These are phyloP conservation scores for Diabrotica balteata DNA, from an alignment of 2,888 invertebrate genomes.

Conservation along the genomic window DNA sequence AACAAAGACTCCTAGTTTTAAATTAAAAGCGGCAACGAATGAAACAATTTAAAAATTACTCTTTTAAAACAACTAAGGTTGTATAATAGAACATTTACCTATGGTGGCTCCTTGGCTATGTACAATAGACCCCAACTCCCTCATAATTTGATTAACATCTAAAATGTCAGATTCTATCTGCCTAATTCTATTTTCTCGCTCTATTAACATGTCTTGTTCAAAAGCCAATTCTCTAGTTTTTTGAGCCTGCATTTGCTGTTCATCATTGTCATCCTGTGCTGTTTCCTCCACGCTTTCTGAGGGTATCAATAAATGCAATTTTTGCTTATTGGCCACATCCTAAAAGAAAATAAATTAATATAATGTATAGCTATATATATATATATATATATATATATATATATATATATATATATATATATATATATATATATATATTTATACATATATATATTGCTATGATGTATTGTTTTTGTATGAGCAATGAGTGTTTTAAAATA, in stretches of 20 bases:
- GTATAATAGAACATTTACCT: slow-evolving; percentile 61
- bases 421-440: no score
- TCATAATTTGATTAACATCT: slow-evolving; percentile 85
- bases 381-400: no score
- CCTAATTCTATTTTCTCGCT: slow-evolving; percentile 80
- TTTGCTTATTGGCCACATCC: slow-evolving; percentile 75
- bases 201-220: slow-evolving; percentile 80
- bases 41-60: no score
- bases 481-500: no score
- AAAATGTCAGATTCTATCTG: slow-evolving; percentile 83
- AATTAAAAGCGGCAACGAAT: no score
- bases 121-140: slow-evolving; percentile 75
- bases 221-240: slow-evolving; percentile 72
- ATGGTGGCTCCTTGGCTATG: slow-evolving; percentile 74
- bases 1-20: no score
- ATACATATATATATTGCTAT: no score
- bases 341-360: slow-evolving; percentile 48
- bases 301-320: slow-evolving; percentile 64
- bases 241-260: slow-evolving; percentile 58
- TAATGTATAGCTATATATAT: not conserved
- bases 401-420: no score
- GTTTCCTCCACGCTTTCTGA: slow-evolving; percentile 40
- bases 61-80: no score
- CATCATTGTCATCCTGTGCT: slow-evolving; percentile 54
- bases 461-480: no score